phyloP scores from a whole-genome alignment of 1,140 invertebrate species.

The Bicyclus anynana region DNA sequence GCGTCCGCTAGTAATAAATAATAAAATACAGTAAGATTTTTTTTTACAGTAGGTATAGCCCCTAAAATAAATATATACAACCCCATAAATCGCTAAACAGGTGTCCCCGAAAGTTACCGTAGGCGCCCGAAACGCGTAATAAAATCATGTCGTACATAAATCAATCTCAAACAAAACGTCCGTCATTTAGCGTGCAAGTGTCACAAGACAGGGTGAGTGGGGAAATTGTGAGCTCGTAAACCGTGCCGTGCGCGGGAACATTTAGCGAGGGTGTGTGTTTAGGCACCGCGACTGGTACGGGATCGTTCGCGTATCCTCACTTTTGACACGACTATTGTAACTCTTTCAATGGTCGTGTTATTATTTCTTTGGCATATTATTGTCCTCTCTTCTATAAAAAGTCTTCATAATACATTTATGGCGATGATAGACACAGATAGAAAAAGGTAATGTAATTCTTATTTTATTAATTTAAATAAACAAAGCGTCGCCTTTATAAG shows the following conservation, averaged over 20 bases:
- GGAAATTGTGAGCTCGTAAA: conserved; percentile 59
- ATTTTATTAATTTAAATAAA: no score
- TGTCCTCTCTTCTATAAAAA: no score
- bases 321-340: conserved; percentile 15
- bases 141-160: conserved; percentile 36
- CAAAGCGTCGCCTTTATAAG: no score
- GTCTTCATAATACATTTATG: no score
- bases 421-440: no score
- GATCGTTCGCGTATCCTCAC: conserved; percentile 18
- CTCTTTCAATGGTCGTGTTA: neutral
- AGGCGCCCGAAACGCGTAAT: conserved; percentile 6
- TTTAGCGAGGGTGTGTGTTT: conserved; percentile 72
- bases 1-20: no score
- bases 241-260: conserved; percentile 51
- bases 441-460: no score
- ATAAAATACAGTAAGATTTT: no score
- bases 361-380: no score
- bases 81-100: conserved; percentile 2
- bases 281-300: conserved; percentile 58
- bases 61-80: conserved; percentile 5
- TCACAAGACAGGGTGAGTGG: conserved; percentile 34
- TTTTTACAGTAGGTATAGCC: no score
- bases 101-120: neutral
- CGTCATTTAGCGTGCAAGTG: conserved; percentile 34
- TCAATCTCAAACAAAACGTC: conserved; percentile 36